Base-by-base conservation (phyloP, 2,113 vertebrate species). In the Leucoraja erinaceus region DNA sequence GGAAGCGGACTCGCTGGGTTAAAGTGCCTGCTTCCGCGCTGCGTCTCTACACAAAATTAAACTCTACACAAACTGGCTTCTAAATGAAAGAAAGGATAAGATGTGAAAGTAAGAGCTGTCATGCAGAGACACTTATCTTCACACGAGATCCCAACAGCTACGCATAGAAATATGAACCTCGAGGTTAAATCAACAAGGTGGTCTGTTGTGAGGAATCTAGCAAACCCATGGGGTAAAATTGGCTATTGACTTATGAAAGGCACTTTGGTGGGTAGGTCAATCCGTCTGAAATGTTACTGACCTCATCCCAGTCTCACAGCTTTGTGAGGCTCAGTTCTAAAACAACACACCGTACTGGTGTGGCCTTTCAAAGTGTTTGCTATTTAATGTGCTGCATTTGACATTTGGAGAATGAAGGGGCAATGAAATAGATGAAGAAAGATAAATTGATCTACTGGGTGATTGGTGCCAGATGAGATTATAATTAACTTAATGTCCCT, bases 201-300 rank as follows among this genome's bases (percentile, higher is more conserved):
- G 68, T 47, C 25, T 31, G 4, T 28, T 70, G 66, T 54, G 28
- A 72, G 90, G 90, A 91, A 91, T 91, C 38, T 91, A 72, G 68
- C 90, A 72, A 1, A 22, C 16, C 70, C 68, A 54, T 72, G 68
- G 90, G 11, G 38, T 74, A 72, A 91, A 91, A 54, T 25, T 74
- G 66, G 31, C 54, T 74, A 72, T 91, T 91, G 90, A 74, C 90
- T 91, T 91, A 47, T 68, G 66, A 54, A 91, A 12, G 68, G 38
- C 20, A 88, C 38, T 63, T 88, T 88, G 28, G 72, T 68, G 25
- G 66, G 33, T 70, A 66, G 33, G 61, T 91, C 66, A 91, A 54
- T 28, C 90, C 5, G 10, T 72, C 66, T 54, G 33, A 91, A 72
- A 91, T 33, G 63, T 91, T 72, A 54, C 22, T 91, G 90, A 91